Base-by-base conservation (phyloP, 23 tunicate species). In the Corella eumyota region DNA sequence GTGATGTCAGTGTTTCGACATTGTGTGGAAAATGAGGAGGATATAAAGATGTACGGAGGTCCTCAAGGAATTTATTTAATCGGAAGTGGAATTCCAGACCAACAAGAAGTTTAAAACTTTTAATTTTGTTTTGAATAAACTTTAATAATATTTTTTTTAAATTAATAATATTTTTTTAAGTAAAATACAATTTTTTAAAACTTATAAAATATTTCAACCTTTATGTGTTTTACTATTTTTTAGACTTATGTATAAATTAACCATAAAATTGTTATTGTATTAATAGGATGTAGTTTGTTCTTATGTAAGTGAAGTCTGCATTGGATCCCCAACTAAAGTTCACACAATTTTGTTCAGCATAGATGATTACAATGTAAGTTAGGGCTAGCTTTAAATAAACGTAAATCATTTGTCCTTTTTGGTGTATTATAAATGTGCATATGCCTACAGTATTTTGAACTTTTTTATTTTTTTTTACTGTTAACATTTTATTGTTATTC, bases 61-160 rank as follows among this genome's bases (percentile, higher is more conserved):
- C 72, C 72, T 0, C 83, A 88, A 47, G 96, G 87, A 2, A 33
- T 88, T 5, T 88, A 88, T 74, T 45, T 71, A 24, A 58, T 88
- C 25, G 40, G 65, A 32, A 88, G 96, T 50, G 96, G 96, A 0
- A 60, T 88, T 0, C 81, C 81, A 7, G 88, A 88, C 52, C 96
- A 88, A 56, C 68, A 77, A 45, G 81, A 88, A 77, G 88, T 75
- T n/a, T n/a, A n/a, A 3, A 28, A 52, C 26, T 26, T 50, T 27
- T 7, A 60, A 54, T 54, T n/a, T 44, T 13, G 49, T 44, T 44
- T 44, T 44, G 17, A 13, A 17, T 13, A 44, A 13, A 44, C 13
- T 44, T 13, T 44, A 17, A 13, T 44, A 13, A 44, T 13, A 44
- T 13, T 13, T 44, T 13, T 13, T 13, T 13, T 44, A 44, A 44